Evolutionary conservation across 2,888 invertebrate genomes (phyloP).

Genomic region (Cryptosula pallasiana): DNA sequence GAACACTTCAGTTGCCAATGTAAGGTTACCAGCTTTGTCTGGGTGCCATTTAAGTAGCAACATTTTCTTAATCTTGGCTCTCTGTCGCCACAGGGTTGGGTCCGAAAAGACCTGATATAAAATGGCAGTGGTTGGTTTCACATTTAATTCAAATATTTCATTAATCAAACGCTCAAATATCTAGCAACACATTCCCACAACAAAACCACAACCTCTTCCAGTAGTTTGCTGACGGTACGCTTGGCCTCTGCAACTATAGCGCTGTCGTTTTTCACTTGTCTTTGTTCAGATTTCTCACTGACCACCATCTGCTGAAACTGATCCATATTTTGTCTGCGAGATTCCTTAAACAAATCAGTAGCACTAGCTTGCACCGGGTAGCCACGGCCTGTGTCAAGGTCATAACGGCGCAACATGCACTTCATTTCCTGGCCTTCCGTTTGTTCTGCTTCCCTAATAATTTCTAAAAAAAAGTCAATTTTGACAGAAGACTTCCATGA

Average conservation of each 20-base stretch:
- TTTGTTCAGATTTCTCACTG: background rate
- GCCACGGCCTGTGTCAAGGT: slow-evolving; percentile 25
- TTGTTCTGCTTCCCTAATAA: slow-evolving; percentile 18
- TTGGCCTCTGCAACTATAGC: slow-evolving; percentile 15
- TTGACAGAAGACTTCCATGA: too few relatives aligned
- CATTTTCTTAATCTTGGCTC: slow-evolving; percentile 23
- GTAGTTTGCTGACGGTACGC: slow-evolving; percentile 17
- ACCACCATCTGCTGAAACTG: background rate
- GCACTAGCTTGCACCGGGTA: slow-evolving; percentile 18
- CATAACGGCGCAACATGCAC: slow-evolving; percentile 20
- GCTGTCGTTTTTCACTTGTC: background rate
- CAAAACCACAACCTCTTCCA: slow-evolving; percentile 9
- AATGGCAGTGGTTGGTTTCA: too few relatives aligned
- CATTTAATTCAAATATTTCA: too few relatives aligned
- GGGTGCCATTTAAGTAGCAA: slow-evolving; percentile 26
- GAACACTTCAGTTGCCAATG: slow-evolving; percentile 22
- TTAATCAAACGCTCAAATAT: too few relatives aligned
- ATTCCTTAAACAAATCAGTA: slow-evolving; percentile 22
- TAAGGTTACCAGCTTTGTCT: slow-evolving; percentile 23
- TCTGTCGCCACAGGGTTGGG: slow-evolving; percentile 8
- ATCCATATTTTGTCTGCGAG: slow-evolving; percentile 10
- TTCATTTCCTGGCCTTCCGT: slow-evolving; percentile 13
- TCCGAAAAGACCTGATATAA: slow-evolving; percentile 14
- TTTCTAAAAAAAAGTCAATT: background rate
- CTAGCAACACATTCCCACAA: too few relatives aligned